Evolutionary conservation across 2,888 invertebrate genomes (phyloP).

Genomic region (Stomorhina lunata): DNA sequence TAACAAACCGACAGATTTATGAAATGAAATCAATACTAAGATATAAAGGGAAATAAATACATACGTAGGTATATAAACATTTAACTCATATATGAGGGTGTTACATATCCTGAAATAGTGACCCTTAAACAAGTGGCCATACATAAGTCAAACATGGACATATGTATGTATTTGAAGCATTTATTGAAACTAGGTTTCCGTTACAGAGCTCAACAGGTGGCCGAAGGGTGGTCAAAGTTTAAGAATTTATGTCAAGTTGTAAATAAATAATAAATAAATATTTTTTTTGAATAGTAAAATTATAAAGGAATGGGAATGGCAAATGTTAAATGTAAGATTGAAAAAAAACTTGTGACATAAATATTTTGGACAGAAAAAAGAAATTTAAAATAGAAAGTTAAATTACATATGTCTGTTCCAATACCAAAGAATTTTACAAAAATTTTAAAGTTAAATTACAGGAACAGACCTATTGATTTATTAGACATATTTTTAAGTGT

Average conservation of each 20-base stretch:
- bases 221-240: slow-evolving; percentile 10
- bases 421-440: too few relatives aligned
- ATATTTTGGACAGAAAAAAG: not conserved
- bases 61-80: not conserved
- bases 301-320: not conserved
- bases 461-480: too few relatives aligned
- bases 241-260: not conserved
- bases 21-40: slow-evolving; percentile 7
- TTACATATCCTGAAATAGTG: not conserved
- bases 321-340: not conserved
- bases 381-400: not conserved
- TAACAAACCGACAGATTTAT: not conserved
- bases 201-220: slow-evolving; percentile 44
- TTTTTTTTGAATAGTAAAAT: not conserved
- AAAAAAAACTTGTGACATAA: not conserved
- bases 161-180: too few relatives aligned
- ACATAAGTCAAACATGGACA: slow-evolving; percentile 7
- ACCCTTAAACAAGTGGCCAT: too few relatives aligned
- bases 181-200: slow-evolving; percentile 23
- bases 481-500: too few relatives aligned
- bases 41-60: not conserved
- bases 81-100: not conserved
- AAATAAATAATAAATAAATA: not conserved
- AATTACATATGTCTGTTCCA: too few relatives aligned
- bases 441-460: too few relatives aligned